Evolutionary conservation across 2,113 vertebrate genomes (phyloP).

Genomic region (Zosterops lateralis): DNA sequence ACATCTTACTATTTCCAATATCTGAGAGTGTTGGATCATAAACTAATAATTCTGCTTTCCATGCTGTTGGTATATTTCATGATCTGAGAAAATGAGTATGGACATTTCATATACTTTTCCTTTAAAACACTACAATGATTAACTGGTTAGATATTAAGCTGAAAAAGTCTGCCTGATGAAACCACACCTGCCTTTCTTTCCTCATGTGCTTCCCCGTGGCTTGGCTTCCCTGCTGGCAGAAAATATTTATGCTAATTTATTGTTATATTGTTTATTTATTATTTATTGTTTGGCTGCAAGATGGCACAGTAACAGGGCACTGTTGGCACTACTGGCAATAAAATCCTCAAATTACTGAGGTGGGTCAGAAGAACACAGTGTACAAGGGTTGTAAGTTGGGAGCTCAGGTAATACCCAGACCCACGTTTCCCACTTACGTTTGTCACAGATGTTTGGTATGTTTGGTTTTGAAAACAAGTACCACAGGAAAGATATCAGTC

Average conservation of each 20-base stretch:
- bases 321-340: not conserved
- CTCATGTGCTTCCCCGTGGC: not conserved
- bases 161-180: not conserved
- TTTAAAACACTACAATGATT: not conserved
- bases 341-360: not conserved
- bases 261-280: not conserved
- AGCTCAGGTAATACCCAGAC: conserved; percentile 21
- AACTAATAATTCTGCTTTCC: not conserved
- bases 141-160: not conserved
- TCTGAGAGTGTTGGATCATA: not conserved
- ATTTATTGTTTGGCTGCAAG: not conserved
- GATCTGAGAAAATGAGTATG: not conserved
- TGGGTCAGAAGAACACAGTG: not conserved
- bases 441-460: accelerated
- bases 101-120: not conserved
- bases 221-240: conserved; percentile 3
- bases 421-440: not conserved
- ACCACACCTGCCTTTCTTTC: not conserved
- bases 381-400: not conserved
- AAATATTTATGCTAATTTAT: conserved; percentile 33
- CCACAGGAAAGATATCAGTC: not conserved
- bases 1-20: not conserved
- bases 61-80: not conserved
- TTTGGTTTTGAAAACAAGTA: not conserved
- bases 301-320: not conserved